Conservation (phyloP, 2,113 vertebrate genomes). For the Ancistrus triradiatus region DNA sequence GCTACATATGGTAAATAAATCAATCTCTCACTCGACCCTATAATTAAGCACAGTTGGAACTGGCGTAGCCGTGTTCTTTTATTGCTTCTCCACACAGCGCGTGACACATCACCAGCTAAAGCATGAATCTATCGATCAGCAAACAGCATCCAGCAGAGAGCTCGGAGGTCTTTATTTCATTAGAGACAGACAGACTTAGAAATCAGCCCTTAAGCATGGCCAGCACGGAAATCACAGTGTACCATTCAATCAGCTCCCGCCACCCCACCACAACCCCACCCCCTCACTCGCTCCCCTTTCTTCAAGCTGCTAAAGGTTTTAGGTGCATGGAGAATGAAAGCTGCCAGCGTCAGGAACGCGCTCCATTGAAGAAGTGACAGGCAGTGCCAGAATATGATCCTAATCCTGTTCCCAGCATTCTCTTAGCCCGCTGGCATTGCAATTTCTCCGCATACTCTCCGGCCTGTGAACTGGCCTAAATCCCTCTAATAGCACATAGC, state of each 20-base stretch:
- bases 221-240: conserved; percentile 66
- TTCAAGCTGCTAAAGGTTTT: conserved; percentile 74
- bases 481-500: conserved; percentile 79
- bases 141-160: too few species aligned
- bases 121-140: too few species aligned
- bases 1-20: too few species aligned
- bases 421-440: conserved; percentile 74
- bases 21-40: too few species aligned
- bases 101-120: too few species aligned
- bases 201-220: conserved; percentile 45
- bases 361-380: conserved; percentile 83
- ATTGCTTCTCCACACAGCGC: too few species aligned
- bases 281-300: conserved; percentile 50
- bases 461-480: conserved; percentile 76
- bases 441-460: conserved; percentile 80
- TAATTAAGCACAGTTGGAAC: too few species aligned
- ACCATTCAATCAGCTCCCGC: conserved; percentile 63
- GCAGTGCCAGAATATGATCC: conserved; percentile 89
- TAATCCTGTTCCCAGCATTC: conserved; percentile 91
- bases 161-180: too few species aligned
- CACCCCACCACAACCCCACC: conserved; percentile 48
- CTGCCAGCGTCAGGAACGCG: conserved; percentile 77
- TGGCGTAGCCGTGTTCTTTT: too few species aligned
- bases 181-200: too few species aligned
- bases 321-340: conserved; percentile 69